phyloP scores from a whole-genome alignment of 2,888 invertebrate genomes.

The Cataglyphis rosenhaueri region DNA sequence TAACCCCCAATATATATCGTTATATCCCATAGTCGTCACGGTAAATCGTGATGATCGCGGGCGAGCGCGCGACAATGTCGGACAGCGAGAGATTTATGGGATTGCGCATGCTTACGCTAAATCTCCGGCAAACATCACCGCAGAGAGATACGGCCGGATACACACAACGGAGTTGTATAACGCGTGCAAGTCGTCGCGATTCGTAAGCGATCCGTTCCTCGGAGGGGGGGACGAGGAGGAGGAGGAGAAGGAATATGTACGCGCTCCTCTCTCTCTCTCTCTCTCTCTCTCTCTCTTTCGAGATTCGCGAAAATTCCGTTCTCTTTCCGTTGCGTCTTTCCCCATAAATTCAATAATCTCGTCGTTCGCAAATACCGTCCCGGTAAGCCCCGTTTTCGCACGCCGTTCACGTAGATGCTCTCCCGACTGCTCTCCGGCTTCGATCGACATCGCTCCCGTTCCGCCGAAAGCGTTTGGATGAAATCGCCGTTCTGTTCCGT shows the following conservation, averaged over 20 bases:
- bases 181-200: constrained; percentile 25
- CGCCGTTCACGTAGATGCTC: constrained; percentile 52
- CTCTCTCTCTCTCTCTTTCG: not conserved
- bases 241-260: not conserved
- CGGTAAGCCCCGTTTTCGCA: constrained; percentile 49
- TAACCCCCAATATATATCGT: constrained; percentile 2
- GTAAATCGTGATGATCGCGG: constrained; percentile 43
- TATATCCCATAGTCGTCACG: constrained; percentile 19
- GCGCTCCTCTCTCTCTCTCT: not conserved
- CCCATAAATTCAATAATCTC: constrained; percentile 56
- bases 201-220: constrained; percentile 7
- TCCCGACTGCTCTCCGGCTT: constrained; percentile 12
- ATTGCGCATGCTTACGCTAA: constrained; percentile 53
- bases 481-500: constrained; percentile 48
- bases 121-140: constrained; percentile 45
- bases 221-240: no score
- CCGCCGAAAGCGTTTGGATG: constrained; percentile 27
- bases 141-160: constrained; percentile 48
- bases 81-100: constrained; percentile 49
- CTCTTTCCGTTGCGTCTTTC: constrained; percentile 20
- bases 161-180: not conserved
- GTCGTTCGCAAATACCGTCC: constrained; percentile 44
- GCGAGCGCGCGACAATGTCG: constrained; percentile 43
- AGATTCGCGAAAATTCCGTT: constrained; percentile 15
- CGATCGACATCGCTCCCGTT: constrained; percentile 32